These are phyloP conservation scores for Rapana venosa DNA, from an alignment of 2,888 invertebrate genomes.

Conservation along the genomic window DNA sequence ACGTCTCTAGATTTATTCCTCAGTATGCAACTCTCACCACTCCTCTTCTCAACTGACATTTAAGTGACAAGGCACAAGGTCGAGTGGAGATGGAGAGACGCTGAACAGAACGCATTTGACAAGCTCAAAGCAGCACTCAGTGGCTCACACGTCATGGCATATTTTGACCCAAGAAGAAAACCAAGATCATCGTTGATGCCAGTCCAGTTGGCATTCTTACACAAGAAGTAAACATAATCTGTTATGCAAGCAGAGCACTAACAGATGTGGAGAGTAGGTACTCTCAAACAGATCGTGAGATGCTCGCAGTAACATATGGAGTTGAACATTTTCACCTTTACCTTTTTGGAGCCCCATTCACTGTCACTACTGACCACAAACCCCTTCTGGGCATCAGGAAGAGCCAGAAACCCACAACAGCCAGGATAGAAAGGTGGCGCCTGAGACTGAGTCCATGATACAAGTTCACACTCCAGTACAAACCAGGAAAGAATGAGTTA, in stretches of 20 bases:
- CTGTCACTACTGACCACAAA: not conserved
- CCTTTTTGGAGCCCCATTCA: constrained; percentile 53
- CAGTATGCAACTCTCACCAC: not conserved
- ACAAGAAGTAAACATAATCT: constrained; percentile 51
- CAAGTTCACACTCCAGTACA: constrained; percentile 49
- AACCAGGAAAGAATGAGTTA: constrained; percentile 52
- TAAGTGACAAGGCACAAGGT: constrained; percentile 34
- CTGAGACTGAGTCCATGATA: constrained; percentile 53
- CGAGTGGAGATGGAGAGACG: constrained; percentile 49
- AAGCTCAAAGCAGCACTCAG: constrained; percentile 50
- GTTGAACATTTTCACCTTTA: constrained; percentile 46
- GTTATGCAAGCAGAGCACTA: constrained; percentile 30
- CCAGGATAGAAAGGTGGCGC: constrained; percentile 55
- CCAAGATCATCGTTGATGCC: constrained; percentile 39
- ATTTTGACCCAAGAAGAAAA: constrained; percentile 57
- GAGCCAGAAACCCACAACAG: constrained; percentile 57
- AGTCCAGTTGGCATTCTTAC: constrained; percentile 44
- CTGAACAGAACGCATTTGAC: constrained; percentile 48
- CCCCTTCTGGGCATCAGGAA: not conserved
- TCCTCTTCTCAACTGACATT: not conserved
- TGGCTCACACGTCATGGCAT: constrained; percentile 51
- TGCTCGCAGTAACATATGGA: constrained; percentile 61
- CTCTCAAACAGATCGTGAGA: constrained; percentile 59
- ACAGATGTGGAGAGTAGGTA: not conserved
- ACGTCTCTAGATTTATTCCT: not conserved